phyloP scores from a whole-genome alignment of 2,888 invertebrate species.

The Syritta pipiens region DNA sequence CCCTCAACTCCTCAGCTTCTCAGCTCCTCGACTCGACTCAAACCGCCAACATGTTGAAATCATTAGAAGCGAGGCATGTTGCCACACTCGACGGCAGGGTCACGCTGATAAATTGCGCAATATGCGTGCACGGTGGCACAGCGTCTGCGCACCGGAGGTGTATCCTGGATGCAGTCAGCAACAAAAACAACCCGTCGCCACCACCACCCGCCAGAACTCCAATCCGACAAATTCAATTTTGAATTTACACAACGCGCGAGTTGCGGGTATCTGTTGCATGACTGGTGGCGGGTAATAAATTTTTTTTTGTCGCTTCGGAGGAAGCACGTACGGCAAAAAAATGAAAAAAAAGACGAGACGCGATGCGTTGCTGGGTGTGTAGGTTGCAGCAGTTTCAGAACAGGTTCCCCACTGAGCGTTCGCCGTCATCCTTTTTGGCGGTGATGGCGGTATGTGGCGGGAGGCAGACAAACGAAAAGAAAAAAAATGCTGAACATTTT shows the following conservation, averaged over 20 bases:
- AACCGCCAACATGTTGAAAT: conserved; percentile 56
- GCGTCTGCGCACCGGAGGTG: background rate
- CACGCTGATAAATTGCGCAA: conserved; percentile 57
- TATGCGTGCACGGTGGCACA: conserved; percentile 34
- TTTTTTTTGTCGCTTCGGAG: too few relatives aligned
- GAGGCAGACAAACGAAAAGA: conserved; percentile 18
- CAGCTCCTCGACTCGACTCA: too few relatives aligned
- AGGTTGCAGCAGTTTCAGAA: conserved; percentile 44
- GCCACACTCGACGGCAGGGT: conserved; percentile 47
- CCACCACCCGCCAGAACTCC: background rate
- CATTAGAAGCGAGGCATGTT: conserved; percentile 47
- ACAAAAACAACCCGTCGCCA: background rate
- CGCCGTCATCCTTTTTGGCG: conserved; percentile 24
- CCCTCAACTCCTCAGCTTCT: too few relatives aligned
- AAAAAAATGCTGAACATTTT: conserved; percentile 20
- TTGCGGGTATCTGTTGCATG: conserved; percentile 21
- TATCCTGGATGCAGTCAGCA: background rate
- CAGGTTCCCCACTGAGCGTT: conserved; percentile 39
- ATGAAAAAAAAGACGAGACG: background rate
- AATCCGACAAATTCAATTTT: conserved; percentile 59
- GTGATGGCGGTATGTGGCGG: background rate
- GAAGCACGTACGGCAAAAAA: conserved; percentile 22
- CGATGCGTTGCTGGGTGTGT: conserved; percentile 34
- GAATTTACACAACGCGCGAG: conserved; percentile 60
- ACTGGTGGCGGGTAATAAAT: conserved; percentile 50